Evolutionary conservation across 1,140 invertebrate species (phyloP).

Genomic region (Oscheius sp.): DNA sequence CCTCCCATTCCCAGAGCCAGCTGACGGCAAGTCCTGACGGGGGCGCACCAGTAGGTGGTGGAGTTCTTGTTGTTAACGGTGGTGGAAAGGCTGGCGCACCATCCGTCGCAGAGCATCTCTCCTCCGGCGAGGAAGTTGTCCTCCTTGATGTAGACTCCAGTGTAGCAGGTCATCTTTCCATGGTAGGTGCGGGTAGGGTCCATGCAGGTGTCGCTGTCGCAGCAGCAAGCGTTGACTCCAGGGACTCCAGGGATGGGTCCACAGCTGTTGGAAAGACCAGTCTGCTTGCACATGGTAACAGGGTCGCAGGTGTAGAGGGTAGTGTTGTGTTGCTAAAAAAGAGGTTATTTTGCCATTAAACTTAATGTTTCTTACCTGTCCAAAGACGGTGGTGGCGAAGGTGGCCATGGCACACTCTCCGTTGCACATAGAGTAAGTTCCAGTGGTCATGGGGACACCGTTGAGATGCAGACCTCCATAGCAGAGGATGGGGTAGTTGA

Average conservation of each 20-base stretch:
- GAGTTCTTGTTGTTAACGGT: slow-evolving; percentile 26
- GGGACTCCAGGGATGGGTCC: slow-evolving; percentile 4
- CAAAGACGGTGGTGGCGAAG: slow-evolving; percentile 21
- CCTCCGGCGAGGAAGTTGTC: slow-evolving; percentile 22
- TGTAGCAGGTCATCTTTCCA: slow-evolving; percentile 30
- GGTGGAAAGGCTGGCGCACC: slow-evolving; percentile 21
- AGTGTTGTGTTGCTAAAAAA: slow-evolving; percentile 26
- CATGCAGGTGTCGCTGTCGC: slow-evolving; percentile 32
- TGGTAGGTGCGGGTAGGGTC: slow-evolving; percentile 16
- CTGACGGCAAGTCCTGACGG: slow-evolving; percentile 24
- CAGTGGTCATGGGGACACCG: slow-evolving; percentile 20
- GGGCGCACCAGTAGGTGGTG: slow-evolving; percentile 31
- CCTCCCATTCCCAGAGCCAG: slow-evolving; percentile 31
- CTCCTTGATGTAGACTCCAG: slow-evolving; percentile 30
- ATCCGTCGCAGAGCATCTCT: slow-evolving; percentile 23
- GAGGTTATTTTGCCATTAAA: no score
- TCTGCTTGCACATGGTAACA: slow-evolving; percentile 25
- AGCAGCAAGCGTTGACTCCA: slow-evolving; percentile 18
- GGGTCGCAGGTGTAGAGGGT: slow-evolving; percentile 42
- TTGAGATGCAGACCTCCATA: slow-evolving; percentile 18
- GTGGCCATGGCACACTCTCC: slow-evolving; percentile 33
- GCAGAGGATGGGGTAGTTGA: slow-evolving; percentile 30
- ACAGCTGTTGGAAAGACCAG: slow-evolving; percentile 23
- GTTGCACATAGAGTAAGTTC: slow-evolving; percentile 24
- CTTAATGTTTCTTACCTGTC: no score